Evolutionary conservation across 2,113 vertebrate genomes (phyloP).

Genomic region (Megaceryle maxima): DNA sequence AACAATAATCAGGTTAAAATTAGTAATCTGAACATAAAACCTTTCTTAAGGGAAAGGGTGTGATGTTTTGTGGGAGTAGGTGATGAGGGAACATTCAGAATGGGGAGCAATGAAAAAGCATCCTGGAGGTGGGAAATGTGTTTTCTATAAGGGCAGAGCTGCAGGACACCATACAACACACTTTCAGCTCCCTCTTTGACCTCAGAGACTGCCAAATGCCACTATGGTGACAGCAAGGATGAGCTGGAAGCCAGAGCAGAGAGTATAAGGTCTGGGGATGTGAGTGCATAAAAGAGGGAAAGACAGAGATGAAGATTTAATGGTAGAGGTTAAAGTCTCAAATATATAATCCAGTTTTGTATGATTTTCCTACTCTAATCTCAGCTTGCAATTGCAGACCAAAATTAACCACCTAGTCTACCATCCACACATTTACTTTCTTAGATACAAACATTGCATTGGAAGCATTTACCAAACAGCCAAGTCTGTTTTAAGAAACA

Average conservation of each 20-base stretch:
- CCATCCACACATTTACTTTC: not conserved
- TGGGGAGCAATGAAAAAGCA: not conserved
- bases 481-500: not conserved
- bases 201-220: slow-evolving; percentile 20
- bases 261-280: not conserved
- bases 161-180: not conserved
- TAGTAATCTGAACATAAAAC: not conserved
- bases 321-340: not conserved
- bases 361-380: not conserved
- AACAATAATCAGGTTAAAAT: slow-evolving; percentile 57
- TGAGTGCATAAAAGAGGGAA: not conserved
- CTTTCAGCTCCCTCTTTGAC: not conserved
- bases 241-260: slow-evolving; percentile 1
- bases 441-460: not conserved
- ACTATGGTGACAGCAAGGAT: not conserved
- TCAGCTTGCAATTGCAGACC: not conserved
- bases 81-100: not conserved
- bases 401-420: not conserved
- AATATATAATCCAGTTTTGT: not conserved
- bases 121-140: slow-evolving; percentile 8
- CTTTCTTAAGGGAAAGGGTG: not conserved
- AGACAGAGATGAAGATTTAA: not conserved
- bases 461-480: not conserved
- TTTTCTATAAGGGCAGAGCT: not conserved
- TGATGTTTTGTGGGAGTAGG: not conserved